phyloP scores from a whole-genome alignment of 2,113 vertebrate genomes.

The Menura novaehollandiae region DNA sequence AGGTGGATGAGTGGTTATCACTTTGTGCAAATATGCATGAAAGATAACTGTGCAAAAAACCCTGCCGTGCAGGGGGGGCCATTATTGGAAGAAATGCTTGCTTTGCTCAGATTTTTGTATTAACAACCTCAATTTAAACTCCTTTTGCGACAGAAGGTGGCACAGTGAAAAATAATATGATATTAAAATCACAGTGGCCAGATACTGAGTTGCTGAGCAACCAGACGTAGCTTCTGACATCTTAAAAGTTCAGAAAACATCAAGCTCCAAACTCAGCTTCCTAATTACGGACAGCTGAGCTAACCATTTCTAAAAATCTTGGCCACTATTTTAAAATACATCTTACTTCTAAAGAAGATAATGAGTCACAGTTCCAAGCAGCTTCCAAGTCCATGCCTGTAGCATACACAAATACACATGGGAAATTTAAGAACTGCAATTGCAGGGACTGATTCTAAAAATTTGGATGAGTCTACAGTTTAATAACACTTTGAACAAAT shows the following conservation, averaged over 20 bases:
- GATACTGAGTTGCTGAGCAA: slow-evolving; percentile 51
- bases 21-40: background rate
- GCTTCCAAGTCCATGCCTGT: background rate
- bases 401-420: background rate
- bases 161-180: background rate
- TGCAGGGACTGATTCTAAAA: background rate
- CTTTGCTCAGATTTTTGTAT: background rate
- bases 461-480: background rate
- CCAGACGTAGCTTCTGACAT: slow-evolving; percentile 38
- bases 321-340: background rate
- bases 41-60: background rate
- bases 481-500: background rate
- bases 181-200: slow-evolving; percentile 31
- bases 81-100: background rate
- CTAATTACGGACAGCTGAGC: background rate
- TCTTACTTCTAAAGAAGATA: background rate
- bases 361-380: background rate
- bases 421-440: background rate
- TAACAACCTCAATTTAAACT: background rate
- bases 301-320: slow-evolving; percentile 10
- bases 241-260: slow-evolving; percentile 45
- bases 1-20: background rate
- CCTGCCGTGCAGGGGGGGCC: fast-evolving
- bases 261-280: slow-evolving; percentile 26
- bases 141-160: background rate